Conservation (phyloP, 1,140 invertebrate genomes). For the Polypedilum pembai region DNA sequence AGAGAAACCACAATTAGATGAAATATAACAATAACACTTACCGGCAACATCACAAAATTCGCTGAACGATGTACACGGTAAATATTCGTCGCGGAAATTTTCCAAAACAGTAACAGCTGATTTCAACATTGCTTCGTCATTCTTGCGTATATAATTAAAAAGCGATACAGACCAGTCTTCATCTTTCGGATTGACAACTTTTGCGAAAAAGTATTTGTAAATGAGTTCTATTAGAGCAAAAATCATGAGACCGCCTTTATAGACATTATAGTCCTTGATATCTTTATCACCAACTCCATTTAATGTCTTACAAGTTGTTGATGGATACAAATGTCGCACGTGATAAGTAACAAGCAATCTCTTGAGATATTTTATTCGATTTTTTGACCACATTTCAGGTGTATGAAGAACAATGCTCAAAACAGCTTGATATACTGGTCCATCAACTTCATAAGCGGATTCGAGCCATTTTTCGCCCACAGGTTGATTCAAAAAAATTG, state of each 20-base stretch:
- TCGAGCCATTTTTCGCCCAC: constrained; percentile 61
- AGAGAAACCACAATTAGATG: background rate
- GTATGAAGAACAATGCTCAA: constrained; percentile 73
- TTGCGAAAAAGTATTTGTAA: constrained; percentile 60
- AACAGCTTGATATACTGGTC: constrained; percentile 76
- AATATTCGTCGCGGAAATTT: constrained; percentile 77
- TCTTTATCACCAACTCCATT: constrained; percentile 43
- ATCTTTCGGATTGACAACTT: constrained; percentile 60
- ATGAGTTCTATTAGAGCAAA: constrained; percentile 72
- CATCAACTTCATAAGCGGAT: constrained; percentile 79
- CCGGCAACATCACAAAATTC: constrained; percentile 88
- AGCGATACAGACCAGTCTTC: constrained; percentile 81
- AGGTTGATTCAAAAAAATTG: constrained; percentile 57
- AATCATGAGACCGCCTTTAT: constrained; percentile 80
- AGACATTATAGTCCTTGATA: constrained; percentile 68
- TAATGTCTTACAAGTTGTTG: constrained; percentile 48
- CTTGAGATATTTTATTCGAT: constrained; percentile 63
- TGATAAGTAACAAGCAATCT: constrained; percentile 74
- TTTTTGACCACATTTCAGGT: constrained; percentile 58
- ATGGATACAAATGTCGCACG: constrained; percentile 54
- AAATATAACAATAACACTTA: constrained; percentile 31
- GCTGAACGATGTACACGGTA: constrained; percentile 79
- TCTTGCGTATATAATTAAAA: constrained; percentile 88
- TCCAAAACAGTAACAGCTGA: constrained; percentile 74
- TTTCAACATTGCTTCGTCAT: constrained; percentile 84